Base-by-base conservation (phyloP, 2,888 invertebrate genomes). In the Agrochola circellaris region DNA sequence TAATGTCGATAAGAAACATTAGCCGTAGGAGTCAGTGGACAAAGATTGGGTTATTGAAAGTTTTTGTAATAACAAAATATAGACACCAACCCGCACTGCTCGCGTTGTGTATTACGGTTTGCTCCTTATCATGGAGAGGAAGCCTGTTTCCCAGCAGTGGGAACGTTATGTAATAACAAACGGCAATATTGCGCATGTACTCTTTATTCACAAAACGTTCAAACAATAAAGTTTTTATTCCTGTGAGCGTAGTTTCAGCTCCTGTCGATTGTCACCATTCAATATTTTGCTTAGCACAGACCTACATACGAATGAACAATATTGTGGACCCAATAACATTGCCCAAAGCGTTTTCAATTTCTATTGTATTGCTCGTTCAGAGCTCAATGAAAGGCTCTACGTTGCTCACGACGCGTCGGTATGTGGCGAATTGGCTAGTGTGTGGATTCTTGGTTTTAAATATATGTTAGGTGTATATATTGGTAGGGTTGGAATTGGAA, bases 341-440 rank as follows among this genome's bases (percentile, higher is more conserved):
- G 54, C 66, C 54, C 48, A 23, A 69, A 66, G 62, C 56, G 38
- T 54, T 84, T 75, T 80, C 62, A 67, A 58, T 75, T 64, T 61
- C 30, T 62, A 74, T 74, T 66, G 66, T 74, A 56, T 17, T 68
- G 61, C n/a, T 62, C 17, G 61, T 71, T 60, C 68, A 70, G 34
- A 20, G 5, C 20, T 51, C 42, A 72, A 72, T 65, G 66, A 54
- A 76, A 38, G n/a, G 30, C 11, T 26, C 4, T 60, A 23, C 17
- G 5, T 64, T 73, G 42, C n/a, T 65, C 48, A 56, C 17, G 2
- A 42, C 11, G 42, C 42, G 42, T 42, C 11, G 30, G 26, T 61
- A 73, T 56, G n/a, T 62, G 45, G 73, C 9, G 17, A 82, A 67
- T 71, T 65, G 54, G 48, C 17, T 82, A 54, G 4, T 26, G 26